A percentile compares a stretch with the other conserved stretches of the same genome.
These are phyloP conservation scores for Trematomus bernacchii DNA, from an alignment of 2,797 vertebrate species.

Conservation along the genomic window DNA sequence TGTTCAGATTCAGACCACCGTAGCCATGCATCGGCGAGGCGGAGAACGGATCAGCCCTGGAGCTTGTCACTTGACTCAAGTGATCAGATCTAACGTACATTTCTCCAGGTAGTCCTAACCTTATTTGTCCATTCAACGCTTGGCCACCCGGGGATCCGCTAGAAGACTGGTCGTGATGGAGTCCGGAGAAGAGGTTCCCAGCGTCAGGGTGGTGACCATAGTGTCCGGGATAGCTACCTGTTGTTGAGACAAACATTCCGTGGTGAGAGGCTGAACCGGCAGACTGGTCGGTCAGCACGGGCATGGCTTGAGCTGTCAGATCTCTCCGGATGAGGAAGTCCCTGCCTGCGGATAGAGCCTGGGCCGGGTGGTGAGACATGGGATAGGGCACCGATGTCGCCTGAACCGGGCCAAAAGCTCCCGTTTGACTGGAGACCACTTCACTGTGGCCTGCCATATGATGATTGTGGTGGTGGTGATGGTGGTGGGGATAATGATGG, in stretches of 20 bases:
- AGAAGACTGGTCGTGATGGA: constrained; percentile 93
- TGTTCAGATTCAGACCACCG: constrained; percentile 94
- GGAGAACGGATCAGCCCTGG: constrained; percentile 94
- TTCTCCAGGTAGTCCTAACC: constrained; percentile 98
- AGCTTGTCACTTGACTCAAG: constrained; percentile 93
- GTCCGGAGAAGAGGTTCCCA: constrained; percentile 94
- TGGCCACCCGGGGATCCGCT: constrained; percentile 94
- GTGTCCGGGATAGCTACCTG: constrained; percentile 98
- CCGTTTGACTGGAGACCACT: constrained; percentile 93
- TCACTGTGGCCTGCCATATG: constrained; percentile 94
- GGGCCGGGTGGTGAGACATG: constrained; percentile 89
- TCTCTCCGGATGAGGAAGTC: constrained; percentile 92
- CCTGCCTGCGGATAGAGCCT: constrained; percentile 92
- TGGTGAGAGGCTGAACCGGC: constrained; percentile 92
- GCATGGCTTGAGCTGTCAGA: constrained; percentile 92
- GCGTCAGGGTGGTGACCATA: constrained; percentile 93
- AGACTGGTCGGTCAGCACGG: constrained; percentile 90
- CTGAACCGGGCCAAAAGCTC: constrained; percentile 91
- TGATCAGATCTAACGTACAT: constrained; percentile 97
- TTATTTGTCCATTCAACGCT: constrained; percentile 96
- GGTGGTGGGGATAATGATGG: constrained; percentile 92
- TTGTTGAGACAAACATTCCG: constrained; percentile 99
- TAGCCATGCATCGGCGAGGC: constrained; percentile 94
- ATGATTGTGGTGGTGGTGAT: constrained; percentile 92
- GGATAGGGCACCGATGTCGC: constrained; percentile 88